Evolutionary conservation across 2,113 vertebrate species (phyloP).

Genomic region (Microtus ochrogaster): DNA sequence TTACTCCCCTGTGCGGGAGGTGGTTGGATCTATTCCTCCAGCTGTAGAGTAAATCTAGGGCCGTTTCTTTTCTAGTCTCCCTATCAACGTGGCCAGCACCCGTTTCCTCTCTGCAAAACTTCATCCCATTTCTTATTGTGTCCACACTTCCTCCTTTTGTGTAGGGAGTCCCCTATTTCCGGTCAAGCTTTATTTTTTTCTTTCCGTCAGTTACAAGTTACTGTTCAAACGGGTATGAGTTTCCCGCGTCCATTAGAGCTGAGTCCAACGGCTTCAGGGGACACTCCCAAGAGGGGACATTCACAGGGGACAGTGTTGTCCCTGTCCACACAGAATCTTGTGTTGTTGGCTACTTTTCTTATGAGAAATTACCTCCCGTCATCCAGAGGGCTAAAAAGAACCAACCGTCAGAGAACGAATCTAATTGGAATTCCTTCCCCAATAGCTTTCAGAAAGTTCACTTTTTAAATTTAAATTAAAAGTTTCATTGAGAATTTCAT

Average conservation of each 20-base stretch:
- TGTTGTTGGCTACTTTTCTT: not conserved
- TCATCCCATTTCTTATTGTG: constrained; percentile 73
- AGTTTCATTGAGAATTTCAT: not conserved
- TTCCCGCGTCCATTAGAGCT: not conserved
- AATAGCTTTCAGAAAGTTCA: not conserved
- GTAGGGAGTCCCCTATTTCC: constrained; percentile 79
- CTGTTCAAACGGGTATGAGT: not conserved
- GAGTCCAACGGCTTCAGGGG: not conserved
- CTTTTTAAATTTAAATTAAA: not conserved
- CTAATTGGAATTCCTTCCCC: not conserved
- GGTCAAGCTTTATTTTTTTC: constrained; percentile 57
- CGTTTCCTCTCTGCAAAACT: constrained; percentile 74
- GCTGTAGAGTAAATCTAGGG: not conserved
- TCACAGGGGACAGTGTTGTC: rapidly evolving
- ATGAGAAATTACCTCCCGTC: not conserved
- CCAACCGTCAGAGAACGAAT: not conserved
- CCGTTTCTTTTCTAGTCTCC: not conserved
- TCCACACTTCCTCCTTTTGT: constrained; percentile 86
- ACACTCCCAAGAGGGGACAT: not conserved
- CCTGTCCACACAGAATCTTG: rapidly evolving
- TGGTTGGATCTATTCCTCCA: rapidly evolving
- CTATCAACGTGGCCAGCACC: not conserved
- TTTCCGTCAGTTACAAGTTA: not conserved
- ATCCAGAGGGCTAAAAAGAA: not conserved
- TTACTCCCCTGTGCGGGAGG: not conserved